Base-by-base conservation (phyloP, 2,888 invertebrate species). In the Platypus cylindrus region DNA sequence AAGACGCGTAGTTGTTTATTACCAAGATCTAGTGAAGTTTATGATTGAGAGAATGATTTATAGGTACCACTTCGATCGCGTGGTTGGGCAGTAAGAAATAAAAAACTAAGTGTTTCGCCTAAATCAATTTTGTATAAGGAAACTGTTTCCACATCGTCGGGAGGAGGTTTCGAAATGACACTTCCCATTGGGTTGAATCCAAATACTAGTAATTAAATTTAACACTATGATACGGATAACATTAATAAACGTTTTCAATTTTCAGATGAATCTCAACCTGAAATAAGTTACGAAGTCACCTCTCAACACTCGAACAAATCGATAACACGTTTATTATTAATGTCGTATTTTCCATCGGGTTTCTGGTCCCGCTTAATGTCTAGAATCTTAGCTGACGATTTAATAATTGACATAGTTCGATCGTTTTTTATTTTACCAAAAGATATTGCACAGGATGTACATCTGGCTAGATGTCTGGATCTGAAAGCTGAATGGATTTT, bases 301-400 rank as follows among this genome's bases (percentile, higher is more conserved):
- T 64, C 65, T 20, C 59, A 71, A 33, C 54, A 72, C 4, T 68
- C 70, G 5, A 71, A 69, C 33, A 68, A 68, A 27, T 66, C 76
- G 0, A 69, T 82, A 27, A 72, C 79, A 0, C 69, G 91, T 1
- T 67, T 95, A 34, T 67, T 98, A 9, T 71, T 97, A 7, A 81
- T 97, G 76, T 90, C 94, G 0, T 98, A 98, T 64, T 90, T 97
- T 56, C 98, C 98, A 1, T 84, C 89, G 44, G 97, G 97, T 1
- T 97, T 98, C 66, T 98, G 97, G 95, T 85, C 95, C 1, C 68
- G 97, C 2, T 71, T 98, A 14, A 83, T 90, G 42, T 87, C 93
- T 0, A 66, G 95, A n/a, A 75, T 94, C 40, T 64, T 95, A 36
- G 91, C 91, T 0, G 95, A 95, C 56, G 79, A 84, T 45, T 73